Evolutionary conservation across 2,888 invertebrate species (phyloP).

Genomic region (Heliconius ismenius): DNA sequence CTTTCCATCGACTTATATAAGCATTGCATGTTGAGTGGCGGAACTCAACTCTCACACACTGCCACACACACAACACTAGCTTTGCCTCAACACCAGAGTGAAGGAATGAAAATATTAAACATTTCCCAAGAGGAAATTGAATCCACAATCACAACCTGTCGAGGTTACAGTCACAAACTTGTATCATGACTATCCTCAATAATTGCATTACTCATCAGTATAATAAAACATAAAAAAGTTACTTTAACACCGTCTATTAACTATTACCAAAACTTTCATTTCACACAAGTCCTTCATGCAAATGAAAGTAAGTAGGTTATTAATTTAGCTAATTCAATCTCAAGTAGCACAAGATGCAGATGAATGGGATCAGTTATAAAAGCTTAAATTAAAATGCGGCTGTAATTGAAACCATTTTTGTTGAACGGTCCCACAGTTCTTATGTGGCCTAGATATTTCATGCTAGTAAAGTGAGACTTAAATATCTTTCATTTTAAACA

Average conservation of each 20-base stretch:
- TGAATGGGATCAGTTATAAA: slow-evolving; percentile 47
- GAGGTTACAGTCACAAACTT: neutral
- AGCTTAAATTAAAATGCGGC: slow-evolving; percentile 41
- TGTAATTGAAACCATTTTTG: slow-evolving; percentile 42
- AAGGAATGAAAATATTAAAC: neutral
- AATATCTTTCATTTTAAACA: slow-evolving; percentile 1
- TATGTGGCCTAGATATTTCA: slow-evolving; percentile 33
- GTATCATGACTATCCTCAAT: no score
- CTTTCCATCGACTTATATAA: no score
- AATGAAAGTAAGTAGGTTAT: slow-evolving; percentile 62
- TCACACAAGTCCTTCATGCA: slow-evolving; percentile 54
- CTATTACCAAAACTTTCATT: slow-evolving; percentile 49
- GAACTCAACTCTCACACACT: no score
- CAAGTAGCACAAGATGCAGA: slow-evolving; percentile 55
- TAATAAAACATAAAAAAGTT: neutral
- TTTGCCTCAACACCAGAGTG: no score
- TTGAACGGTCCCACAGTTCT: slow-evolving; percentile 36
- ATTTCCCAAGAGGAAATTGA: neutral
- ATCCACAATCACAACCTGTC: neutral
- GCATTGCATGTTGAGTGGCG: no score
- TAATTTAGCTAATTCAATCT: slow-evolving; percentile 58
- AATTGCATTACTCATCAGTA: neutral
- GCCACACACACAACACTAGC: no score
- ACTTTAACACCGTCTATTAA: slow-evolving; percentile 36
- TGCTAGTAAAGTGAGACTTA: neutral